These are phyloP conservation scores for Bombyx mandarina DNA, from an alignment of 1,140 invertebrate species.

Conservation along the genomic window DNA sequence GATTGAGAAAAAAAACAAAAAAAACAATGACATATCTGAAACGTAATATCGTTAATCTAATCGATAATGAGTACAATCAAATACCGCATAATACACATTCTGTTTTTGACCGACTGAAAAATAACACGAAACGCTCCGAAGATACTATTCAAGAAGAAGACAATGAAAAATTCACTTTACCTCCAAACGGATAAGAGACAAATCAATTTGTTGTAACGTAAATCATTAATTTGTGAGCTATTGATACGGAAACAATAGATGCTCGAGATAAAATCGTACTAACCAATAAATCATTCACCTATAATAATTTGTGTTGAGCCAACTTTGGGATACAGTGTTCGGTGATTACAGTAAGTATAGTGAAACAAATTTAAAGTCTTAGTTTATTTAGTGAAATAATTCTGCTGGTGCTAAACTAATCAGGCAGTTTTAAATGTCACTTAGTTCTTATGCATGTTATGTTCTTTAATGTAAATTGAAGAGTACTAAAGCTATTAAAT, in stretches of 20 bases:
- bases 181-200: background rate
- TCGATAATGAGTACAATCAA: slow-evolving; percentile 22
- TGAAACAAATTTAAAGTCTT: too few relatives aligned
- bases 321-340: background rate
- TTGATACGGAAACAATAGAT: slow-evolving; percentile 19
- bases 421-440: too few relatives aligned
- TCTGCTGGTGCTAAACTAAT: too few relatives aligned
- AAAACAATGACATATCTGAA: slow-evolving; percentile 38
- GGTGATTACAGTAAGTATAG: too few relatives aligned
- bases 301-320: background rate
- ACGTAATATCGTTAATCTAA: slow-evolving; percentile 35
- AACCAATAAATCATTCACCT: slow-evolving; percentile 21
- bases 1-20: slow-evolving; percentile 13
- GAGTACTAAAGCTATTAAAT: too few relatives aligned
- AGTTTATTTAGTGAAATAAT: too few relatives aligned
- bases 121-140: slow-evolving; percentile 16
- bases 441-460: too few relatives aligned
- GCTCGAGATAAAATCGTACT: slow-evolving; percentile 14
- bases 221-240: slow-evolving; percentile 1
- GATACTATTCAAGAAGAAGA: background rate
- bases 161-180: too few relatives aligned
- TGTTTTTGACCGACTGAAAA: slow-evolving; percentile 8
- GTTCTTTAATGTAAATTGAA: too few relatives aligned
- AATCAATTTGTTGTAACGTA: background rate
- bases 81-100: slow-evolving; percentile 3